Evolutionary conservation across 2,113 vertebrate species (phyloP), one percentile per base, ranked within the genome.

Genomic region (Coturnix japonica): DNA sequence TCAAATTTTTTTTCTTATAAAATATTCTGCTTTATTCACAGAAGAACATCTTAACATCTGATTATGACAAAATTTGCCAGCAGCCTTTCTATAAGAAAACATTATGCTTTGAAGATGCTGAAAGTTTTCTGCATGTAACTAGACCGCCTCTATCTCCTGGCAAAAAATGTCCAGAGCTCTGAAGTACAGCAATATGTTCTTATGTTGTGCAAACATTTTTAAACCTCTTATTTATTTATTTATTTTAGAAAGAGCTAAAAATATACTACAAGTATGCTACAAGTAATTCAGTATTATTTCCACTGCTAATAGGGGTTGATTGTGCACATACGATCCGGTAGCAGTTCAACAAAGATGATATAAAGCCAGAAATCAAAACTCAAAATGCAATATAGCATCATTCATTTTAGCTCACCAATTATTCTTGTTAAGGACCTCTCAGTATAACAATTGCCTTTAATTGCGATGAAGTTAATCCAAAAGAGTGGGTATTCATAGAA

Each of bases 121-220:
- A 85, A 94, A 77, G 85, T 77, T 73, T 74, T 5, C 79, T 87
- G 77, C 70, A 87, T 87, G 46, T 91, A 91, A 92, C 64, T 22
- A 76, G 63, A 91, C 87, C 87, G 82, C 56, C 46, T 79, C 57
- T 84, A 61, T 59, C 14, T 59, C 44, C 26, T 81, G 35, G 43
- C 6, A 66, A 56, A 56, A 74, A 47, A 66, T 22, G 25, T 31
- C 23, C 61, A 25, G 30, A 82, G 41, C 73, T 22, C 11, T 57
- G 5, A 54, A 73, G 79, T 37, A 17, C 3, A 82, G 12, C 15
- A 63, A 28, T 25, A 2, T 56, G 47, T 69, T 81, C 28, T 81
- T 57, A 3, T 66, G 87, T 43, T 37, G 13, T 51, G 4, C 28
- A 47, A 93, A 59, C 8, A 46, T n/a, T 54, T 51, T 3, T 46